A percentile compares a stretch with the other conserved stretches of the same genome.
Evolutionary conservation across 2,113 vertebrate genomes (phyloP).

Genomic region (Geothlypis trichas): DNA sequence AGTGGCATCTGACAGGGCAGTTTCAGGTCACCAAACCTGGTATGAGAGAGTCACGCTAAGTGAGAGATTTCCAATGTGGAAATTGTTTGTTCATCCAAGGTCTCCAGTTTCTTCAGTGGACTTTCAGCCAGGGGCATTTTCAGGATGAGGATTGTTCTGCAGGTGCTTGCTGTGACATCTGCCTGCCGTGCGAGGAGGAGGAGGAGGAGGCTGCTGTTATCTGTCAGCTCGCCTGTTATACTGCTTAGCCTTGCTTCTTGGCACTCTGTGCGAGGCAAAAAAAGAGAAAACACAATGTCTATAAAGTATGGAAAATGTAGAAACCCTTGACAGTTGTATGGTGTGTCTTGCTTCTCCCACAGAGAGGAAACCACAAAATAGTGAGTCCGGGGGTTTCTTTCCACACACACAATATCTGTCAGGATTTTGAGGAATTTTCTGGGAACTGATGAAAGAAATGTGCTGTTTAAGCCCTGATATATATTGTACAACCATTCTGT

Average conservation of each 20-base stretch:
- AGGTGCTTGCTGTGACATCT: background rate
- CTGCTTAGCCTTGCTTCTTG: slow-evolving; percentile 42
- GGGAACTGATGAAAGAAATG: slow-evolving; percentile 47
- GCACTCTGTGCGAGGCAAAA: background rate
- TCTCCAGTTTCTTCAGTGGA: background rate
- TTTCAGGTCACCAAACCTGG: background rate
- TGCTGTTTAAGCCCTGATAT: slow-evolving; percentile 15
- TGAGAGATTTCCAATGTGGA: background rate
- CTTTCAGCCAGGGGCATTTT: slow-evolving; percentile 2
- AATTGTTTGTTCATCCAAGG: background rate
- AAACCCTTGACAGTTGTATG: slow-evolving; percentile 50
- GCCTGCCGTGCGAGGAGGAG: background rate
- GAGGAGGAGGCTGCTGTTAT: background rate
- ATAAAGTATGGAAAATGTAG: slow-evolving; percentile 56
- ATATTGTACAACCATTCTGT: background rate
- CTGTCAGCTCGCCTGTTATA: background rate
- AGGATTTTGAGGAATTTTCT: slow-evolving; percentile 55
- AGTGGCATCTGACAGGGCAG: background rate
- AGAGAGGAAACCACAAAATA: slow-evolving; percentile 66
- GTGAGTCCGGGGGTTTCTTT: slow-evolving; percentile 44
- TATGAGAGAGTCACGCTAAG: background rate
- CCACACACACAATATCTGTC: slow-evolving; percentile 35
- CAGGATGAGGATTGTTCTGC: background rate
- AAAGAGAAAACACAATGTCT: background rate
- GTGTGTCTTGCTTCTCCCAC: slow-evolving; percentile 52